A percentile compares a stretch with the other conserved stretches of the same genome.
phyloP scores from a whole-genome alignment of 2,113 vertebrate genomes.

The Hemichromis elongatus region DNA sequence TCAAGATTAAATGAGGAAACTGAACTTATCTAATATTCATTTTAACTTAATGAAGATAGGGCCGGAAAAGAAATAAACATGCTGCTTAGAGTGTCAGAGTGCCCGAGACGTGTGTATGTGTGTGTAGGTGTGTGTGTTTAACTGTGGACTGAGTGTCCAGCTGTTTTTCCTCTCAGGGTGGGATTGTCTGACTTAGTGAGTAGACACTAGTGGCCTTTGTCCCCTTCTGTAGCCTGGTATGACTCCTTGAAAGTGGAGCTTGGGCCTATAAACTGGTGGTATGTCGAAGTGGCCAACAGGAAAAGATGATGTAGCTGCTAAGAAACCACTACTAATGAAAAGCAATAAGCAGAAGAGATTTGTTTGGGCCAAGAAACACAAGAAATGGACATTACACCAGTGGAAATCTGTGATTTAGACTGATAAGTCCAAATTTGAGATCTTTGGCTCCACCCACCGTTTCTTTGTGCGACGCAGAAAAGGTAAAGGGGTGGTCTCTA shows the following conservation, averaged over 20 bases:
- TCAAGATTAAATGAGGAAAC: background rate
- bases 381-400: background rate
- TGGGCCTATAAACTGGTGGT: constrained; percentile 34
- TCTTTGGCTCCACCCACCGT: background rate
- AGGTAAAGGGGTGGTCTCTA: background rate
- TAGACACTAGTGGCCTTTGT: constrained; percentile 71
- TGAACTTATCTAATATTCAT: background rate
- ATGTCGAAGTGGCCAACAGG: constrained; percentile 7
- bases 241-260: constrained; percentile 28
- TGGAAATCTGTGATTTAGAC: background rate
- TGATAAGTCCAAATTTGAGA: background rate
- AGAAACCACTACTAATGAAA: background rate
- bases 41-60: background rate
- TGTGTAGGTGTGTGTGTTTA: background rate
- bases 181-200: constrained; percentile 38
- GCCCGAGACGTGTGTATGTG: background rate
- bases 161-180: constrained; percentile 51
- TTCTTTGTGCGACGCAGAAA: background rate
- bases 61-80: background rate
- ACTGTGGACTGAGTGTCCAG: constrained; percentile 27
- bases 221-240: constrained; percentile 43
- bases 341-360: background rate
- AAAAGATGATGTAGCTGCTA: background rate
- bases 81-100: background rate
- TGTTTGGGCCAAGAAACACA: background rate